A percentile compares a stretch with the other conserved stretches of the same genome.
Evolutionary conservation across 2,888 invertebrate species (phyloP).

Genomic region (Polydrusus pterygomalis): DNA sequence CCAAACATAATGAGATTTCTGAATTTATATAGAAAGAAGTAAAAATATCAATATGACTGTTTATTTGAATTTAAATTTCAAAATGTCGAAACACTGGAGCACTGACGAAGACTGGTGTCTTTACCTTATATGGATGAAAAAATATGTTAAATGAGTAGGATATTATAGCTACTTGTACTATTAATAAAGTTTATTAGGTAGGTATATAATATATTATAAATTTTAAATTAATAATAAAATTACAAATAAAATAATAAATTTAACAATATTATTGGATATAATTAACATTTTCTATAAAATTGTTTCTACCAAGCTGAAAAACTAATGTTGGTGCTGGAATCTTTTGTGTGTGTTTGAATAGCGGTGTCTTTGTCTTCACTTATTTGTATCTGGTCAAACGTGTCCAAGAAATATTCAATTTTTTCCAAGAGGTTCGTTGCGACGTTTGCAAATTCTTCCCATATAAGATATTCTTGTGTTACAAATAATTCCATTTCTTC

Average conservation of each 20-base stretch:
- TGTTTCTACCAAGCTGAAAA: constrained; percentile 69
- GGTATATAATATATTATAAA: constrained; percentile 3
- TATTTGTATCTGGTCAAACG: constrained; percentile 67
- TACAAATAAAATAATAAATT: constrained; percentile 16
- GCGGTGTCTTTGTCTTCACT: constrained; percentile 57
- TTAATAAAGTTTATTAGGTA: constrained; percentile 24
- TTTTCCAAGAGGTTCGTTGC: constrained; percentile 84
- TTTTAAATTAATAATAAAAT: constrained; percentile 14
- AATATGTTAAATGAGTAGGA: not conserved
- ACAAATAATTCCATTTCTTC: constrained; percentile 68
- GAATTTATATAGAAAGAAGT: too few relatives aligned
- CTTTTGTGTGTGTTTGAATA: constrained; percentile 58
- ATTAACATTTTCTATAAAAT: not conserved
- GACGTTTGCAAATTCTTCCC: constrained; percentile 86
- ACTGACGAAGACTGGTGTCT: too few relatives aligned
- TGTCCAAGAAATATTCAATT: constrained; percentile 73
- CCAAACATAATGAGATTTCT: too few relatives aligned
- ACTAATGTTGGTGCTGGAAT: constrained; percentile 69
- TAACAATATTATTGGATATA: constrained; percentile 33
- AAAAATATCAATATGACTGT: too few relatives aligned
- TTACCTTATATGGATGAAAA: too few relatives aligned
- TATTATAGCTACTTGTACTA: constrained; percentile 5
- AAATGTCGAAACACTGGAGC: too few relatives aligned
- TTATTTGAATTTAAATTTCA: too few relatives aligned
- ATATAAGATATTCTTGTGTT: constrained; percentile 73